Conservation (phyloP, 2,888 invertebrate genomes). For the Dynastes tityus region DNA sequence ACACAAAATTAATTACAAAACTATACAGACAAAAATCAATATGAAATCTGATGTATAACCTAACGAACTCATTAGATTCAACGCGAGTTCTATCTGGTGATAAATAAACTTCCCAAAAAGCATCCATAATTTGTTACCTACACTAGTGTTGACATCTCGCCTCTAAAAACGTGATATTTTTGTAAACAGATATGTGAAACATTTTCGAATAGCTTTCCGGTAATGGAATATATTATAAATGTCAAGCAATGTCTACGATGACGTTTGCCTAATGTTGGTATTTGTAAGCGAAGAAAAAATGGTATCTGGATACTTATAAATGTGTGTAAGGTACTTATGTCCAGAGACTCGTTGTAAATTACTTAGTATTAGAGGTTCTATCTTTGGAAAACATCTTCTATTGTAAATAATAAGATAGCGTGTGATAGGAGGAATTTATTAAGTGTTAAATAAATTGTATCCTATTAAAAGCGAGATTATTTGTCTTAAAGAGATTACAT, state of each 20-base stretch:
- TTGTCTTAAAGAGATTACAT: too few species aligned
- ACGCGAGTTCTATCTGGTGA: background rate
- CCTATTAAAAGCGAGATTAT: too few species aligned
- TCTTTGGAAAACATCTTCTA: conserved; percentile 19
- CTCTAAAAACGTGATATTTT: conserved; percentile 40
- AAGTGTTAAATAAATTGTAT: background rate
- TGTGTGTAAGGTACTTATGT: background rate
- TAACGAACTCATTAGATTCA: conserved; percentile 2
- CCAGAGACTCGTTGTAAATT: background rate
- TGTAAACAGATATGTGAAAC: conserved; percentile 40
- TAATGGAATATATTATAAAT: conserved; percentile 20
- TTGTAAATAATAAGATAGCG: conserved; percentile 15
- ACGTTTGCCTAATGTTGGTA: conserved; percentile 24
- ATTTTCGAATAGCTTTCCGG: conserved; percentile 26
- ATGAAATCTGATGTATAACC: background rate
- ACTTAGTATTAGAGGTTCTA: conserved; percentile 12
- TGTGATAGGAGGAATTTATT: conserved; percentile 23
- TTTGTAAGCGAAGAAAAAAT: background rate
- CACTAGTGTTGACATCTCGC: conserved; percentile 35
- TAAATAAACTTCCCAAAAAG: background rate
- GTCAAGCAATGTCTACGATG: background rate
- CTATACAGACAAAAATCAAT: background rate
- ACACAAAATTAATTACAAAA: background rate
- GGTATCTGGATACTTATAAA: background rate
- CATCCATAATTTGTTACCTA: conserved; percentile 28